Percentiles rank a stretch among this genome's conserved stretches.
Evolutionary conservation across 2,797 vertebrate species (phyloP).

Genomic region (Perodicticus potto): DNA sequence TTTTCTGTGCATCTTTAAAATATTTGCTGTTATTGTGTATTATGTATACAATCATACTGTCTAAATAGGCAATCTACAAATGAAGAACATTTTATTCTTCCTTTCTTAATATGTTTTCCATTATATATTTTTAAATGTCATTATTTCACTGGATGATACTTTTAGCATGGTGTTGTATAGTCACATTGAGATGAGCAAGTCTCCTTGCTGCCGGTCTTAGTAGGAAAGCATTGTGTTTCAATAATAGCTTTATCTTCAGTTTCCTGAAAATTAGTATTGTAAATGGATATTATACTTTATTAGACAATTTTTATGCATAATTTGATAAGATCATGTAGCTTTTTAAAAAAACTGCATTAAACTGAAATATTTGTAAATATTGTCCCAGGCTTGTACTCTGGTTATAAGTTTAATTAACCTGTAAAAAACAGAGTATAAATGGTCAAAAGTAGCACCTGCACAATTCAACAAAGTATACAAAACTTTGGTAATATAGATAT

Average conservation of each 20-base stretch:
- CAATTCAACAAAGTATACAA: background rate
- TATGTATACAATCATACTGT: background rate
- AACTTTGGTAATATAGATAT: background rate
- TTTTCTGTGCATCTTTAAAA: background rate
- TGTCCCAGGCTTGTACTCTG: background rate
- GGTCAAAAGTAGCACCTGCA: background rate
- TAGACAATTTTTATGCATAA: background rate
- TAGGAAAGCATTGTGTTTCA: background rate
- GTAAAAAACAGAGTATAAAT: background rate
- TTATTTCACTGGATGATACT: background rate
- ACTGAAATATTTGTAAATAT: background rate
- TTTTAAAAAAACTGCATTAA: background rate
- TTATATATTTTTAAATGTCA: background rate
- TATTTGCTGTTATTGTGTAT: background rate
- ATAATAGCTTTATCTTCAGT: background rate
- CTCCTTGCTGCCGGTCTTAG: background rate
- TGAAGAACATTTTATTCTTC: background rate
- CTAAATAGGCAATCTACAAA: background rate
- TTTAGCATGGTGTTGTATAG: background rate
- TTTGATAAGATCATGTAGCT: background rate
- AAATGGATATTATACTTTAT: background rate
- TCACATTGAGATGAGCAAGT: background rate
- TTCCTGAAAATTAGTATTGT: background rate
- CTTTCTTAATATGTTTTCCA: background rate
- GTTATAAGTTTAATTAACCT: background rate